Conservation (phyloP, 2,797 vertebrate genomes). For the Parauchenoglanis ngamensis region DNA sequence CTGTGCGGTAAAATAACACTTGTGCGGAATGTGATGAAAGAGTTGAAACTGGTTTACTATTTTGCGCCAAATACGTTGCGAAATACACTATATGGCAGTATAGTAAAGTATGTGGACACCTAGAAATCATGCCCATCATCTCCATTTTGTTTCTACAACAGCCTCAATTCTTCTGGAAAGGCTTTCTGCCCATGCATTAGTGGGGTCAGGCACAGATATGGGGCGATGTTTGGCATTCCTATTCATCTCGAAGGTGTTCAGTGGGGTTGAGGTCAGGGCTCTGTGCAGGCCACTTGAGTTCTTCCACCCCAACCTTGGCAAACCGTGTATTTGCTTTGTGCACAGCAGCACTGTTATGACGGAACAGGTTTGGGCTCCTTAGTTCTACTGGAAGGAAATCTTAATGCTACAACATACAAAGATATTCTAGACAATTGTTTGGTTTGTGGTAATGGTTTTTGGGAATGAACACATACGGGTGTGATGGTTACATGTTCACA, state of each 20-base stretch:
- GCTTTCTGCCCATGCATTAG: not conserved
- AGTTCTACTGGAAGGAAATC: no score
- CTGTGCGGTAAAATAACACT: not conserved
- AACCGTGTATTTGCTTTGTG: not conserved
- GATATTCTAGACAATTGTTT: not conserved
- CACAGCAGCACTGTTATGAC: not conserved
- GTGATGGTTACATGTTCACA: not conserved
- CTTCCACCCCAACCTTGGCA: not conserved
- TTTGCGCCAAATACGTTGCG: not conserved
- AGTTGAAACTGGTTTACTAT: not conserved
- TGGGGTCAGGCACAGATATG: not conserved
- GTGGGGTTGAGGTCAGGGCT: no score
- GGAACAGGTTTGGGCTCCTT: not conserved
- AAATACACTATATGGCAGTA: not conserved
- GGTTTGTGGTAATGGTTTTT: not conserved
- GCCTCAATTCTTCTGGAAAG: not conserved
- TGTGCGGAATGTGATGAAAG: not conserved
- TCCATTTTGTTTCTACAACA: not conserved
- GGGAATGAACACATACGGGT: not conserved
- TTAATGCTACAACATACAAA: not conserved
- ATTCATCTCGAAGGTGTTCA: not conserved
- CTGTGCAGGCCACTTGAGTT: constrained; percentile 4
- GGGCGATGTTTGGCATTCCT: not conserved
- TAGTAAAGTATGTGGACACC: not conserved
- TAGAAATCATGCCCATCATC: not conserved